Percentiles rank a stretch among this genome's conserved stretches.
Conservation (phyloP, 2,888 invertebrate genomes). For the Leptothorax acervorum region DNA sequence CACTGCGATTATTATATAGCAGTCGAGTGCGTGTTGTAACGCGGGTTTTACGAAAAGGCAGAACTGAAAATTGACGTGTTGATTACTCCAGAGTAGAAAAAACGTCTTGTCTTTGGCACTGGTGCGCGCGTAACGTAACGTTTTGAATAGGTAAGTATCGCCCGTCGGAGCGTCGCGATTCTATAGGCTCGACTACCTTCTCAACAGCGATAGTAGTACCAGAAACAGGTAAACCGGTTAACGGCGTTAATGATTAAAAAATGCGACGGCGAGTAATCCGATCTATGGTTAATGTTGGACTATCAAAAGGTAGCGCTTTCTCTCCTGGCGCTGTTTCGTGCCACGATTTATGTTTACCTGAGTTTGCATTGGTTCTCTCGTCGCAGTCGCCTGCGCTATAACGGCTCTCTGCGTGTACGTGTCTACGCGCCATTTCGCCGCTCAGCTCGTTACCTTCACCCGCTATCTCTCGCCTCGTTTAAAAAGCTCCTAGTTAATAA, state of each 20-base stretch:
- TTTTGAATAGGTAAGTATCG: conserved; percentile 70
- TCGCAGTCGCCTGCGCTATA: conserved; percentile 52
- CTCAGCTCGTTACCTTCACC: conserved; percentile 59
- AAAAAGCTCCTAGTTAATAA: conserved; percentile 78
- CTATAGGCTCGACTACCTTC: conserved; percentile 74
- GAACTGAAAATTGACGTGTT: conserved; percentile 38
- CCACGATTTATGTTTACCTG: conserved; percentile 70
- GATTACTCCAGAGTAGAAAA: conserved; percentile 39
- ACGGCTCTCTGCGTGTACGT: conserved; percentile 34
- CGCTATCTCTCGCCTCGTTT: conserved; percentile 62
- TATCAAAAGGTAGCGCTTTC: conserved; percentile 60
- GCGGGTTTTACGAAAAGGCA: conserved; percentile 23
- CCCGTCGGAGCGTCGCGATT: conserved; percentile 71
- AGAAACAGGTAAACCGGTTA: conserved; percentile 59
- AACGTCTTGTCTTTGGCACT: conserved; percentile 76
- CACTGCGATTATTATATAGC: conserved; percentile 32
- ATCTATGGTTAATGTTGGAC: conserved; percentile 67
- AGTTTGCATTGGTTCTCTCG: conserved; percentile 67
- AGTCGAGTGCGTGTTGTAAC: conserved; percentile 20
- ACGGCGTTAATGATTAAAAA: conserved; percentile 60
- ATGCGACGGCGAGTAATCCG: conserved; percentile 61
- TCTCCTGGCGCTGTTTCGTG: conserved; percentile 50
- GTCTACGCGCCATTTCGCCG: conserved; percentile 60
- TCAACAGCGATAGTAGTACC: conserved; percentile 74
- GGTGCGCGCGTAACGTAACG: conserved; percentile 73